A percentile compares a stretch with the other conserved stretches of the same genome.
phyloP scores from a whole-genome alignment of 2,888 invertebrate species.

The Dynastes maya region DNA sequence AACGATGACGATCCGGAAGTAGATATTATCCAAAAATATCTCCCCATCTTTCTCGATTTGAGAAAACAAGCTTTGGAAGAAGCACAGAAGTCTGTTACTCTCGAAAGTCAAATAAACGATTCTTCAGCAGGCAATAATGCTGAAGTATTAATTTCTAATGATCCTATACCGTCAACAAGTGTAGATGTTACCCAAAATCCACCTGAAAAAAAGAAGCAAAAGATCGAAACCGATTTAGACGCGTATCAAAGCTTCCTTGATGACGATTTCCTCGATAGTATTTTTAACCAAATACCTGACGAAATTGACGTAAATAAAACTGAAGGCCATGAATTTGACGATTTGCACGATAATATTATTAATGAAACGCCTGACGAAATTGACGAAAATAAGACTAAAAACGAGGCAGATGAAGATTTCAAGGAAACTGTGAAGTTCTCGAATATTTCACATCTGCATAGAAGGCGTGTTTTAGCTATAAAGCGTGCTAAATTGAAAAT shows the following conservation, averaged over 20 bases:
- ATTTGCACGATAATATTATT: slow-evolving; percentile 6
- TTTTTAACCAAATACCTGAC: slow-evolving; percentile 1
- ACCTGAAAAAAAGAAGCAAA: background rate
- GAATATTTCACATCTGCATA: slow-evolving; percentile 8
- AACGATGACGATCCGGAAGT: background rate
- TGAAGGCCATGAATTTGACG: background rate
- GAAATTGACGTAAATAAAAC: background rate
- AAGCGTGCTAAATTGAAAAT: slow-evolving; percentile 11
- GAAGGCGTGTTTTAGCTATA: background rate
- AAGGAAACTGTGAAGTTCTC: background rate
- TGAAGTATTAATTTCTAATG: no score
- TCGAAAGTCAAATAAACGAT: no score
- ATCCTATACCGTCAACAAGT: no score
- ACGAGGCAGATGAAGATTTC: slow-evolving; percentile 5
- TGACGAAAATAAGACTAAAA: background rate
- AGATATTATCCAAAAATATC: slow-evolving; percentile 23
- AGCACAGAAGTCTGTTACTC: background rate
- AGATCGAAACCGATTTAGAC: background rate
- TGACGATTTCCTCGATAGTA: slow-evolving; percentile 14
- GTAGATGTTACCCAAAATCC: no score
- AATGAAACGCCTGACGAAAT: background rate
- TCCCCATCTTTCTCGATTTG: slow-evolving; percentile 19
- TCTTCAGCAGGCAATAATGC: no score
- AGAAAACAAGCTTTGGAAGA: background rate
- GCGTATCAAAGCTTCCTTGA: background rate